Base-by-base conservation (phyloP, 2,797 vertebrate species). In the Paedocypris micromegethes region DNA sequence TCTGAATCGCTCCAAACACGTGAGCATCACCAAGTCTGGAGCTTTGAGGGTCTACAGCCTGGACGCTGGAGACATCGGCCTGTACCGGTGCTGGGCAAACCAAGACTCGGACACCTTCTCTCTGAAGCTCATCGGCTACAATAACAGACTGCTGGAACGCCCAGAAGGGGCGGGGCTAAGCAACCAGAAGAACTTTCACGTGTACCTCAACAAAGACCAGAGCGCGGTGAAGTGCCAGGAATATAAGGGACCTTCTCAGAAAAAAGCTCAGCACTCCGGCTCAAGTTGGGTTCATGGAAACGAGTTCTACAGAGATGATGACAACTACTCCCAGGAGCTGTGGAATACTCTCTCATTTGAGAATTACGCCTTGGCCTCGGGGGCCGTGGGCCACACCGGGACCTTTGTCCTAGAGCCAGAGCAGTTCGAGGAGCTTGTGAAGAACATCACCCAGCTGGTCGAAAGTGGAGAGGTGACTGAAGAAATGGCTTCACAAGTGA, bases 11-110 rank as follows among this genome's bases (percentile, higher is more conserved):
- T 92, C 92, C 45, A 90, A 88, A 68, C 88, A 84, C 5, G 78
- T 92, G 2, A 87, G 82, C 4, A 49, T 95, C 75, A 95, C 91
- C 3, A 92, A 90, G 73, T 93, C 92, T 0, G 93, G 92, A 6
- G 92, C 92, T 0, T 83, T 97, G 61, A 93, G 92, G 64, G 91
- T 97, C 75, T 90, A 90, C 6, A 84, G 81, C 9, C 83, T 97
- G 0, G 81, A 88, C 0, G 78, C 85, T 0, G 6, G 72, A 0
- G 92, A 97, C 53, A 87, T 90, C 0, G 95, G 95, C 0, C 80
- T 88, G 44, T 97, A 97, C 77, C 85, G 82, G 3, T 97, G 95
- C 58, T 6, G 93, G 0, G 91, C 93, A 0, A 90, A 91, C 48
- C 74, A 92, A 0, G 90, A 73, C 3, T 90, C 80, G 0, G 91